Conservation (phyloP, 2,797 vertebrate genomes). For the Champsocephalus esox region DNA sequence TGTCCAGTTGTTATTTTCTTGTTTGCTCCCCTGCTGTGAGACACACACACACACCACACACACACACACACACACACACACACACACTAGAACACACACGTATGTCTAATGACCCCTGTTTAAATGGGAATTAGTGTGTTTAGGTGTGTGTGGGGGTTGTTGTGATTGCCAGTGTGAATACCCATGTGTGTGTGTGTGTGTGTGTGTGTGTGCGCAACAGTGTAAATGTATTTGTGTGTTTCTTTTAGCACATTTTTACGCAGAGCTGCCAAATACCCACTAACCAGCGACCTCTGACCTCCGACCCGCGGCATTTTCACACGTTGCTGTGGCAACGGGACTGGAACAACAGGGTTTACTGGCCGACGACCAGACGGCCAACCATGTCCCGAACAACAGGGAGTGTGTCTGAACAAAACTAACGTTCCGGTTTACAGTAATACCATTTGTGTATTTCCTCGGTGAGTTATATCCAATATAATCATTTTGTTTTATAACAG, state of each 20-base stretch:
- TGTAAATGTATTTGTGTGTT: conserved; percentile 8
- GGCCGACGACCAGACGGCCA: conserved; percentile 35
- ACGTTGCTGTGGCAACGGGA: conserved; percentile 54
- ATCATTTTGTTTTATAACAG: not conserved
- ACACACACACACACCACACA: conserved; percentile 54
- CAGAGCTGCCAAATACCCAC: conserved; percentile 51
- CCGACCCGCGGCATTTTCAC: conserved; percentile 47
- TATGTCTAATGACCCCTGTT: no score
- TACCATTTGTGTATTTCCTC: no score
- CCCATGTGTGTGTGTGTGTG: not conserved
- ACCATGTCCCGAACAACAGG: conserved; percentile 1
- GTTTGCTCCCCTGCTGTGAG: conserved; percentile 44
- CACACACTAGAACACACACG: conserved; percentile 33
- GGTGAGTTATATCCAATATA: not conserved
- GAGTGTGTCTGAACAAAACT: no score
- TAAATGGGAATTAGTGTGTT: no score
- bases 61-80: conserved; percentile 54
- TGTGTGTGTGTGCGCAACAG: conserved; percentile 21
- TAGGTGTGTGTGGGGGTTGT: no score
- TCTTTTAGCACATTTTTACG: conserved; percentile 52
- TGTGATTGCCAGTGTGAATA: conserved; percentile 18
- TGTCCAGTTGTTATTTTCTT: conserved; percentile 16
- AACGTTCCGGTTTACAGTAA: no score
- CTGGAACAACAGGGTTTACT: not conserved
- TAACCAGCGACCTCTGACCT: conserved; percentile 50